Conservation (phyloP, 1,140 invertebrate species). For the Andricus grossulariae region DNA sequence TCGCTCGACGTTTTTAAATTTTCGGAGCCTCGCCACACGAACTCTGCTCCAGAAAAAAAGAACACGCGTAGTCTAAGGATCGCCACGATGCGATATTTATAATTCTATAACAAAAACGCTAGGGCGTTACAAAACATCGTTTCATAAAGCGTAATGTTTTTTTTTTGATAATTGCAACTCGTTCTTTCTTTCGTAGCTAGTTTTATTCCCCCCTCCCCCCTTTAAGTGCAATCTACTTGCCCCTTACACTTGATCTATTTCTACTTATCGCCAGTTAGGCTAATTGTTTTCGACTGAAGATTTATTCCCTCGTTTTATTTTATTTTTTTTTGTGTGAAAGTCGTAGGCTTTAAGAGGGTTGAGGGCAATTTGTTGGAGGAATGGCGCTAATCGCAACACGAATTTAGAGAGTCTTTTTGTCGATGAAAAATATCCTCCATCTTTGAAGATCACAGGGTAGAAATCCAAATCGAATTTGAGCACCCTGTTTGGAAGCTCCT, state of each 20-base stretch:
- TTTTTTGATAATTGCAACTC: not conserved
- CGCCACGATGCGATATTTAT: not conserved
- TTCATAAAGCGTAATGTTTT: not conserved
- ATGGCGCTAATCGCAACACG: not conserved
- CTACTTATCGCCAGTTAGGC: slow-evolving; percentile 3
- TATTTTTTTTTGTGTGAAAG: not conserved
- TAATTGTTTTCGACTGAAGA: not conserved
- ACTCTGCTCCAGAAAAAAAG: not conserved
- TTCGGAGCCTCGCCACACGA: slow-evolving; percentile 12
- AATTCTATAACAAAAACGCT: not conserved
- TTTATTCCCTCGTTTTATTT: not conserved
- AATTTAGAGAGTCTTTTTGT: not conserved
- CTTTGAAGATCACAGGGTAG: not conserved
- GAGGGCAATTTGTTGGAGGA: not conserved
- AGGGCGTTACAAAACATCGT: not conserved
- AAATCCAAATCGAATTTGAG: slow-evolving; percentile 32
- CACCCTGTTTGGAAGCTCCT: slow-evolving; percentile 59
- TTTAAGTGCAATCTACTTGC: slow-evolving; percentile 14
- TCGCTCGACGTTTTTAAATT: slow-evolving; percentile 46
- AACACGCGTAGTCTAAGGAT: not conserved
- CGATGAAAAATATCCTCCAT: not conserved
- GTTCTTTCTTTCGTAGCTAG: not conserved
- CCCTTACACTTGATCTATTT: not conserved
- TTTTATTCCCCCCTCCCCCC: not conserved
- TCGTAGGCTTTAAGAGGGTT: not conserved